Evolutionary conservation across 2,888 invertebrate genomes (phyloP).

Genomic region (Ophion costatus): DNA sequence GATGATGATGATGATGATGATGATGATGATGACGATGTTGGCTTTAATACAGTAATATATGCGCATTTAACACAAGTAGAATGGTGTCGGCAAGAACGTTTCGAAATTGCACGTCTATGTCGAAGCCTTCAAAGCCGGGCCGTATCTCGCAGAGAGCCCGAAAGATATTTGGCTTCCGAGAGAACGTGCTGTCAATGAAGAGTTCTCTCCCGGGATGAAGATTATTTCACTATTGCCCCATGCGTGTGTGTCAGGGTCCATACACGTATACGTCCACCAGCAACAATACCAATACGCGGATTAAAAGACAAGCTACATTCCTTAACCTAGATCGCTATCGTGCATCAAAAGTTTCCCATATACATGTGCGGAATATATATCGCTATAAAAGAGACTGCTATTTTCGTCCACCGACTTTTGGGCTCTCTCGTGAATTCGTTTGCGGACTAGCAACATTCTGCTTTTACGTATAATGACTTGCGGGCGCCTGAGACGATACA

Average conservation of each 20-base stretch:
- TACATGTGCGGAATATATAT: slow-evolving; percentile 48
- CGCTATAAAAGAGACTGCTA: slow-evolving; percentile 50
- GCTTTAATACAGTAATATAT: neutral
- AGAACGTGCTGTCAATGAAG: slow-evolving; percentile 23
- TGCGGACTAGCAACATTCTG: slow-evolving; percentile 62
- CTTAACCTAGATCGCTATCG: slow-evolving; percentile 63
- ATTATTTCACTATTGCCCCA: slow-evolving; percentile 50
- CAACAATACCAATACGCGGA: slow-evolving; percentile 33
- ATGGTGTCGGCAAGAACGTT: slow-evolving; percentile 20
- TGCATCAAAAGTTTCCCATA: slow-evolving; percentile 47
- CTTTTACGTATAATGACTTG: slow-evolving; percentile 54
- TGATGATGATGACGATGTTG: slow-evolving; percentile 17
- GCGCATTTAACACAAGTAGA: slow-evolving; percentile 16
- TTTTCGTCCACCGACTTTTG: slow-evolving; percentile 51
- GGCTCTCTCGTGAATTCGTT: slow-evolving; percentile 54
- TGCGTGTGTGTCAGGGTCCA: neutral
- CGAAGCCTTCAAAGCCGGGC: neutral
- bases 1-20: slow-evolving; percentile 10
- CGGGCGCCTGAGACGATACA: slow-evolving; percentile 44
- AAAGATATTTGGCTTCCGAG: slow-evolving; percentile 15
- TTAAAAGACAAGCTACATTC: slow-evolving; percentile 54
- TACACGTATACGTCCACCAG: slow-evolving; percentile 1
- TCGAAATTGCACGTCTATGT: slow-evolving; percentile 32
- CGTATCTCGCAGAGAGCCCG: neutral
- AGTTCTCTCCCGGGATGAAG: slow-evolving; percentile 25